A percentile compares a stretch with the other conserved stretches of the same genome.
These are phyloP conservation scores for Dasysyrphus tricinctus DNA, from an alignment of 2,888 invertebrate genomes.

Conservation along the genomic window DNA sequence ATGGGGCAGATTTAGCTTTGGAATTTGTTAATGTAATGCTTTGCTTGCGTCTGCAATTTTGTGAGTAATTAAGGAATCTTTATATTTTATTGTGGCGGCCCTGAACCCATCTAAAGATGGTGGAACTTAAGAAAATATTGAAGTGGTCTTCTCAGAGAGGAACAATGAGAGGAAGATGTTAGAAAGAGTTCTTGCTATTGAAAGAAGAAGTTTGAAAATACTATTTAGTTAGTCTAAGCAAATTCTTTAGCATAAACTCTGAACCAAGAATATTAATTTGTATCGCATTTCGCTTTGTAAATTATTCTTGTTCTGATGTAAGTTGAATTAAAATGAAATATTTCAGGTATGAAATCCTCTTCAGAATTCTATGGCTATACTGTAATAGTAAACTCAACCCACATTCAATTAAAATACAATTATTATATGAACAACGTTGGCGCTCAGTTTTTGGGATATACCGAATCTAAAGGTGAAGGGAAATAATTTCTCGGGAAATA, in stretches of 20 bases:
- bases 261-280: neutral
- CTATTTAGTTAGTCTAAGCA: neutral
- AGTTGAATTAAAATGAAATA: neutral
- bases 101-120: neutral
- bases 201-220: neutral
- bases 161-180: neutral
- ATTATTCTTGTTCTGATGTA: neutral
- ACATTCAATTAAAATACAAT: neutral
- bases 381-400: neutral
- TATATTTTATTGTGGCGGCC: constrained; percentile 55
- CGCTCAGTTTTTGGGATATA: too few relatives aligned
- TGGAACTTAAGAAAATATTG: neutral
- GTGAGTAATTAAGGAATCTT: constrained; percentile 65
- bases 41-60: constrained; percentile 55
- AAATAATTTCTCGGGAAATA: too few relatives aligned
- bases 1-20: constrained; percentile 54
- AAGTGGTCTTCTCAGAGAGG: neutral
- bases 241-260: neutral
- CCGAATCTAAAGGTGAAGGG: too few relatives aligned
- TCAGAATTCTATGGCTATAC: neutral
- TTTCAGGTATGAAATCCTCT: neutral
- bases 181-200: neutral
- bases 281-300: neutral
- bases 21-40: constrained; percentile 63
- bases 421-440: neutral